phyloP scores from a whole-genome alignment of 1,140 invertebrate species.

The Chironomus tepperi region DNA sequence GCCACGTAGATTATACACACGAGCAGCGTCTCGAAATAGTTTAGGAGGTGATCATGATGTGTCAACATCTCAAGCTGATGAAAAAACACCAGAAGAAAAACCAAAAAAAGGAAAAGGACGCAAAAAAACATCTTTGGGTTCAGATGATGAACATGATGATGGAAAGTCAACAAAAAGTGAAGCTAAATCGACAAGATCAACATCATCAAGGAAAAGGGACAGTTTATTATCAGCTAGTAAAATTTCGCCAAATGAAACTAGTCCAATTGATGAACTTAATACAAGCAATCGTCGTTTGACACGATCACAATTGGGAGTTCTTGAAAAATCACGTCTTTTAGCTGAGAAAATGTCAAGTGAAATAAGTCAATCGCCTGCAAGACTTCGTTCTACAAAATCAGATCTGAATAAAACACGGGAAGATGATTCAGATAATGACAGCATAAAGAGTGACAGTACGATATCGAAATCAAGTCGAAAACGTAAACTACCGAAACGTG shows the following conservation, averaged over 20 bases:
- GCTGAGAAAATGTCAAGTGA: constrained; percentile 17
- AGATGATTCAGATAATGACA: neutral
- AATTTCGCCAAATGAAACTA: neutral
- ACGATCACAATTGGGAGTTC: constrained; percentile 27
- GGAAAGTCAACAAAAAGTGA: neutral
- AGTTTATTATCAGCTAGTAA: neutral
- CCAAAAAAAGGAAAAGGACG: neutral
- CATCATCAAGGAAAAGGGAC: neutral
- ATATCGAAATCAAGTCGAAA: neutral
- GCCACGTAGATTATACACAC: neutral
- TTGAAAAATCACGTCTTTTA: constrained; percentile 27
- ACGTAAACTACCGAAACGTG: neutral
- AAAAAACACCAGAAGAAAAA: neutral
- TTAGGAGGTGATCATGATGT: neutral
- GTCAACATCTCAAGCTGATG: neutral
- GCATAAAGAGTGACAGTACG: neutral
- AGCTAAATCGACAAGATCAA: neutral
- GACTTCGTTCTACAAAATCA: neutral
- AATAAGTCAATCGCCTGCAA: neutral
- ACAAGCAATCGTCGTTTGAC: constrained; percentile 27
- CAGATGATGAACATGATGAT: neutral
- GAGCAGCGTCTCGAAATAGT: neutral
- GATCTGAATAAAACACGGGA: neutral
- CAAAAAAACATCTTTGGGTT: neutral
- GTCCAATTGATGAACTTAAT: neutral